phyloP scores from a whole-genome alignment of 1,140 invertebrate species.

The Rhagoletis zephyria region DNA sequence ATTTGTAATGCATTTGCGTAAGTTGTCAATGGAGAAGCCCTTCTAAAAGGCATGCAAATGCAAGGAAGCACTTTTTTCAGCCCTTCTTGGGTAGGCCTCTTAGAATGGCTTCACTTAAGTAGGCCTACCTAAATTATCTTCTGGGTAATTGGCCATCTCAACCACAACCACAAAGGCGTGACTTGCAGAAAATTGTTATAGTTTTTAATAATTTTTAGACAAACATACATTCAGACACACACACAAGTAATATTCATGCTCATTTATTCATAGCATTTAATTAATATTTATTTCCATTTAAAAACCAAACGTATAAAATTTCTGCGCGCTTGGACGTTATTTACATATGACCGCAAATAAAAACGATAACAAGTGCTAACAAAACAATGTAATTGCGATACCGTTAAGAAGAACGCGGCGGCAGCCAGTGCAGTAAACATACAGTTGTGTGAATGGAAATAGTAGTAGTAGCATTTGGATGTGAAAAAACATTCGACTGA shows the following conservation, averaged over 20 bases:
- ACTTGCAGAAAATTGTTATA: background rate
- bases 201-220: background rate
- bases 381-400: background rate
- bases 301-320: background rate
- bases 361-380: background rate
- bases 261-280: background rate
- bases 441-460: no score
- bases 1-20: no score
- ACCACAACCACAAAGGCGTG: background rate
- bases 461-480: no score
- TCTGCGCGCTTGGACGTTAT: background rate
- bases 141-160: no score
- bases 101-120: no score
- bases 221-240: background rate
- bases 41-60: no score
- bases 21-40: no score
- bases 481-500: no score
- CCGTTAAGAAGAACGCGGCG: background rate
- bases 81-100: no score
- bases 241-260: background rate
- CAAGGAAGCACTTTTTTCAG: no score
- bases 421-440: no score
- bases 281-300: constrained; percentile 23
- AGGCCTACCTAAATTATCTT: no score
- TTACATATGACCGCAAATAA: background rate